These are phyloP conservation scores for Gopherus flavomarginatus DNA, from an alignment of 2,113 vertebrate species.

Conservation along the genomic window DNA sequence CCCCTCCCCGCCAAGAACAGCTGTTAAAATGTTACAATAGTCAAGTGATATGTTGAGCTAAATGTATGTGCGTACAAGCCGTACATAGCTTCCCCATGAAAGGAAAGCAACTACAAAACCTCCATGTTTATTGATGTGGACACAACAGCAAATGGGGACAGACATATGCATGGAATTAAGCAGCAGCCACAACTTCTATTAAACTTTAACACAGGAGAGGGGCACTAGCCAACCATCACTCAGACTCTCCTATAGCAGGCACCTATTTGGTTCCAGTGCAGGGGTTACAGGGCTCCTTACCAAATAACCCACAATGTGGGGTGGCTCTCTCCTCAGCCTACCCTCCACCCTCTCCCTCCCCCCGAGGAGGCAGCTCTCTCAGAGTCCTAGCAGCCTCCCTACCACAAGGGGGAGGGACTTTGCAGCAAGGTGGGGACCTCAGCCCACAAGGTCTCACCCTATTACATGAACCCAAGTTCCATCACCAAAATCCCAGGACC, in stretches of 20 bases:
- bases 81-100: background rate
- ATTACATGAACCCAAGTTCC: background rate
- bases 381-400: background rate
- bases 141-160: background rate
- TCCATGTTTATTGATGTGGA: background rate
- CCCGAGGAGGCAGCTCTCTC: background rate
- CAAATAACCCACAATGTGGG: background rate
- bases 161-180: background rate
- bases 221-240: background rate
- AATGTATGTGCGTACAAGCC: background rate
- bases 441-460: background rate
- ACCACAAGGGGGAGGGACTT: background rate
- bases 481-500: background rate
- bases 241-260: background rate
- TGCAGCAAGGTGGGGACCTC: background rate
- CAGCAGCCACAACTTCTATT: background rate
- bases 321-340: background rate
- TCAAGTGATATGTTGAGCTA: background rate
- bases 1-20: no score
- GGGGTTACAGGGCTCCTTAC: background rate
- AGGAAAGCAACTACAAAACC: background rate
- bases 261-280: background rate
- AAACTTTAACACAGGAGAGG: background rate
- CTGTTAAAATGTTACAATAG: background rate
- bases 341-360: rapidly evolving